Conservation (phyloP, 1,140 invertebrate species). For the Pseudomyrmex gracilis region DNA sequence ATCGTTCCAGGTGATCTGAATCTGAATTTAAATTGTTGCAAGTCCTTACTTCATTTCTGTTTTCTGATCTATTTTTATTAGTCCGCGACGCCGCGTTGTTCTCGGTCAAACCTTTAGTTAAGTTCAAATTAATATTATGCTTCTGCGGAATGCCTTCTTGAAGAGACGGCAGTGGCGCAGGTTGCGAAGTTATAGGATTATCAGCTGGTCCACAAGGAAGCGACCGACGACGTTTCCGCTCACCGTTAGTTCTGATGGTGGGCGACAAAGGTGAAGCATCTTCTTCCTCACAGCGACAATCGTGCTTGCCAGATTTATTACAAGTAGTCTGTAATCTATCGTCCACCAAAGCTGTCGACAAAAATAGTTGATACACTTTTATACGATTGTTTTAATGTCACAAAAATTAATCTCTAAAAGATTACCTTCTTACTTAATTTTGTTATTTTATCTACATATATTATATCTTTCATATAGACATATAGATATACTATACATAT, state of each 20-base stretch:
- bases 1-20: slow-evolving; percentile 77
- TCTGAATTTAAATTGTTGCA: slow-evolving; percentile 67
- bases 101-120: slow-evolving; percentile 38
- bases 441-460: too few species aligned
- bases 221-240: slow-evolving; percentile 83
- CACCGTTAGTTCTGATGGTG: slow-evolving; percentile 78
- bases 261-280: slow-evolving; percentile 80
- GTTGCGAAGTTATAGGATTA: slow-evolving; percentile 58
- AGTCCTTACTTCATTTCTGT: slow-evolving; percentile 55
- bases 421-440: not conserved
- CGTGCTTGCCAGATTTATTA: slow-evolving; percentile 90
- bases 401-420: slow-evolving; percentile 1
- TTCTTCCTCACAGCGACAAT: slow-evolving; percentile 88
- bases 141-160: slow-evolving; percentile 51
- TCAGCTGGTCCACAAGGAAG: slow-evolving; percentile 78
- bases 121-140: slow-evolving; percentile 45
- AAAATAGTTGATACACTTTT: not conserved
- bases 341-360: slow-evolving; percentile 85
- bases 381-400: not conserved
- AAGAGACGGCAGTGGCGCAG: slow-evolving; percentile 72
- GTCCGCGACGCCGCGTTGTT: slow-evolving; percentile 42
- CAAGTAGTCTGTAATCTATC: slow-evolving; percentile 90
- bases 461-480: too few species aligned
- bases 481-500: too few species aligned
- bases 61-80: slow-evolving; percentile 41